Conservation (phyloP, 2,113 vertebrate species). For the Kryptolebias marmoratus region DNA sequence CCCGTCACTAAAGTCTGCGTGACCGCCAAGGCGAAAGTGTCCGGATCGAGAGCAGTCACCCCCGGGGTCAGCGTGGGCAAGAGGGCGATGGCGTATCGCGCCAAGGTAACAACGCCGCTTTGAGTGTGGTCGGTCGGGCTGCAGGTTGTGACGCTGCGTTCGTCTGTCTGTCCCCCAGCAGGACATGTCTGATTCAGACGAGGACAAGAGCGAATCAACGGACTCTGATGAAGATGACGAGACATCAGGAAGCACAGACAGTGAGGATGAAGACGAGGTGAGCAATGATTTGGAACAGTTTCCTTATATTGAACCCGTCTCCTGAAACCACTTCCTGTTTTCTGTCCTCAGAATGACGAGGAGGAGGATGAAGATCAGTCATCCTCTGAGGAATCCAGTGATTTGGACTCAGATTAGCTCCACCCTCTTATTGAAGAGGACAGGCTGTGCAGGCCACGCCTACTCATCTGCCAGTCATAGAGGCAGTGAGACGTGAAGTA, state of each 20-base stretch:
- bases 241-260: constrained; percentile 77
- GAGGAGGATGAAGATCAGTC: constrained; percentile 76
- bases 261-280: constrained; percentile 74
- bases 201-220: constrained; percentile 77
- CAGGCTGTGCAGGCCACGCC: constrained; percentile 79
- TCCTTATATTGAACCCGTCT: background rate
- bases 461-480: constrained; percentile 59
- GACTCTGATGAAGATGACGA: constrained; percentile 81
- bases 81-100: constrained; percentile 82
- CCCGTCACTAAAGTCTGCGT: constrained; percentile 75
- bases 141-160: background rate
- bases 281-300: background rate
- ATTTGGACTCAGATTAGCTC: constrained; percentile 78
- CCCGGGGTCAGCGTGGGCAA: constrained; percentile 73
- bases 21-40: constrained; percentile 74
- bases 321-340: background rate
- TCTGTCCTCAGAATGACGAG: constrained; percentile 69
- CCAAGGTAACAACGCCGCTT: constrained; percentile 68
- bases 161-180: constrained; percentile 62
- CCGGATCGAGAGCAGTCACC: constrained; percentile 57
- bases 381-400: constrained; percentile 78
- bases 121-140: background rate
- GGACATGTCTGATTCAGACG: constrained; percentile 79
- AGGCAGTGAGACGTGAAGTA: constrained; percentile 6
- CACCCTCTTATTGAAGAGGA: constrained; percentile 63